phyloP scores from a whole-genome alignment of 2,113 vertebrate genomes.

The Mesoclemmys tuberculata region DNA sequence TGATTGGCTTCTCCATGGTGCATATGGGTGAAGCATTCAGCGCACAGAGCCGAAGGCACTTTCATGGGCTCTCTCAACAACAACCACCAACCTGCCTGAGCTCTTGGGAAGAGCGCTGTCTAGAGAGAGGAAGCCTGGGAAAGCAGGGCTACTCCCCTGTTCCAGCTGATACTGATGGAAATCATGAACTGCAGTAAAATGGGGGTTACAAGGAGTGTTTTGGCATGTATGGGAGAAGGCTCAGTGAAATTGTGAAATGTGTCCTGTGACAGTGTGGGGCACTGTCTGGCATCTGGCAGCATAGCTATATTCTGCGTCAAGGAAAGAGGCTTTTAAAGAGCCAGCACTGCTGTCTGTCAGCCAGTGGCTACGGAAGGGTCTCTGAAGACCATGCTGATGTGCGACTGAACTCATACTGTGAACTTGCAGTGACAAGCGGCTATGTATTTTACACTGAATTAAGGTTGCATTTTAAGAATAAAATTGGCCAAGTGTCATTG shows the following conservation, averaged over 20 bases:
- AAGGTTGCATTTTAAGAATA: neutral
- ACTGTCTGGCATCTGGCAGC: neutral
- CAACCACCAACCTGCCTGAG: neutral
- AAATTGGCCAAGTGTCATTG: neutral
- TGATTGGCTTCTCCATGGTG: slow-evolving; percentile 30
- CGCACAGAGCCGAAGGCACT: slow-evolving; percentile 36
- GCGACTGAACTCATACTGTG: neutral
- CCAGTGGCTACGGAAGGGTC: neutral
- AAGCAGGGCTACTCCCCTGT: neutral
- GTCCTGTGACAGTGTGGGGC: neutral
- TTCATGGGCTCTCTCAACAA: slow-evolving; percentile 9
- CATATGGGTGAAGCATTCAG: neutral
- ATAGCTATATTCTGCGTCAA: neutral
- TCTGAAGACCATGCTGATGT: neutral
- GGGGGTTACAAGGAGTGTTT: neutral
- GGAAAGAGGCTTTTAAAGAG: neutral
- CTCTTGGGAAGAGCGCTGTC: neutral
- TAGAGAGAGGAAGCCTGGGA: neutral
- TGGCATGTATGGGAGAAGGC: neutral
- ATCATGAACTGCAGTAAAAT: neutral
- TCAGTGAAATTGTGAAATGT: neutral
- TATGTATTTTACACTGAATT: neutral
- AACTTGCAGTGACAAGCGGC: neutral
- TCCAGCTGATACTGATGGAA: neutral
- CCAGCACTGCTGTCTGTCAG: neutral